phyloP scores from a whole-genome alignment of 92 coral and sea anemone species.

The Paragorgia papillata region DNA sequence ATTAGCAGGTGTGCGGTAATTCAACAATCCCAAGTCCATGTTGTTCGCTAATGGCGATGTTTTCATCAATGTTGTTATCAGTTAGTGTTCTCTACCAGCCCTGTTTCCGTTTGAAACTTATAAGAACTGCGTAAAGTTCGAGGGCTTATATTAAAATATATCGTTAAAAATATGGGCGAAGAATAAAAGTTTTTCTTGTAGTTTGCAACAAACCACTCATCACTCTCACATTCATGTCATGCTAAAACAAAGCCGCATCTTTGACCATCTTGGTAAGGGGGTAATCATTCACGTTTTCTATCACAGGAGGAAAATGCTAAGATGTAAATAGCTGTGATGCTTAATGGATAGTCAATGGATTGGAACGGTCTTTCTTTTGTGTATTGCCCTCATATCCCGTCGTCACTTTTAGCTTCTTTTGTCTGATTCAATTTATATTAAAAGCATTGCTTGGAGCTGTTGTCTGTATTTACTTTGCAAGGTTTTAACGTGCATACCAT shows the following conservation, averaged over 20 bases:
- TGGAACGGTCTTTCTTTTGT: conserved; percentile 35
- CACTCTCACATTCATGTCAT: conserved; percentile 29
- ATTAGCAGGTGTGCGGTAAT: conserved; percentile 22
- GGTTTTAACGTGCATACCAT: conserved; percentile 38
- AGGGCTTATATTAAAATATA: neutral
- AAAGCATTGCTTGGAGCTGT: conserved; percentile 19
- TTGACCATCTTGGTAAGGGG: conserved; percentile 41
- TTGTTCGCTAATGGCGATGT: conserved; percentile 20
- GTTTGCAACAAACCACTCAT: neutral
- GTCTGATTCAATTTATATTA: conserved; percentile 38
- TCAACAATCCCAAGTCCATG: conserved; percentile 3
- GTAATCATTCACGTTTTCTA: conserved; percentile 24
- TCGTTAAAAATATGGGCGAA: neutral
- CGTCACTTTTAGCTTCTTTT: conserved; percentile 33
- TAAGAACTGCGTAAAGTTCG: neutral
- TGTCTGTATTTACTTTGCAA: conserved; percentile 42
- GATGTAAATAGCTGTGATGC: conserved; percentile 37
- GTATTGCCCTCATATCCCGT: conserved; percentile 22
- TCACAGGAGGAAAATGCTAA: conserved; percentile 23
- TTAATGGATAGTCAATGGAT: conserved; percentile 40
- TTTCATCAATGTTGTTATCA: neutral
- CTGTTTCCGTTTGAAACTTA: conserved; percentile 22
- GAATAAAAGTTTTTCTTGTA: neutral
- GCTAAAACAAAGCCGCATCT: conserved; percentile 28
- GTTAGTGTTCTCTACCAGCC: neutral